These are phyloP conservation scores for Neoarius graeffei DNA, from an alignment of 2,113 vertebrate genomes.

Conservation along the genomic window DNA sequence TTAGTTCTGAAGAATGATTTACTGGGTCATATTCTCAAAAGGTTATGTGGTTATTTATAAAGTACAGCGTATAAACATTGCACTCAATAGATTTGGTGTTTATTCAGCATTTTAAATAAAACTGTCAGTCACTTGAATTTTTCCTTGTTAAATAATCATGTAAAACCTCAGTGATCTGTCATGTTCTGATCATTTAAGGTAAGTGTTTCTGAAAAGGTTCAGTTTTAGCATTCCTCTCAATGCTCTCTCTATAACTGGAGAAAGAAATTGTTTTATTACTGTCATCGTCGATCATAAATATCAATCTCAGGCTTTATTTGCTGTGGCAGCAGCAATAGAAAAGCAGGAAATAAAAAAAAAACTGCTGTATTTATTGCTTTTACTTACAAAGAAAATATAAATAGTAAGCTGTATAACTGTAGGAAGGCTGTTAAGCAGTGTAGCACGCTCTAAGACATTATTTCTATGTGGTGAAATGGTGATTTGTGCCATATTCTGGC, in stretches of 20 bases:
- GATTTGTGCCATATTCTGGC: not conserved
- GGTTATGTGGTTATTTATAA: not conserved
- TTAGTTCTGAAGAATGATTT: not conserved
- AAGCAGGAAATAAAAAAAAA: conserved; percentile 11
- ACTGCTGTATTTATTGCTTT: not conserved
- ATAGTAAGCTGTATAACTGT: not conserved
- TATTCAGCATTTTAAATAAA: not conserved
- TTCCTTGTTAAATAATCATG: not conserved
- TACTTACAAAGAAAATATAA: not conserved
- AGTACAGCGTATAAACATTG: not conserved
- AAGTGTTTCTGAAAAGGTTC: not conserved
- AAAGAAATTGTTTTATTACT: not conserved
- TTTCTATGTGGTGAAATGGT: not conserved
- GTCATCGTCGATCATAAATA: conserved; percentile 1
- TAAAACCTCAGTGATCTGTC: not conserved
- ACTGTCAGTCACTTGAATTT: not conserved
- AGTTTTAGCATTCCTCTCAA: not conserved
- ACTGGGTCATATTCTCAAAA: not conserved
- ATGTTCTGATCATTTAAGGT: not conserved
- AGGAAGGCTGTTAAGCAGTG: not conserved
- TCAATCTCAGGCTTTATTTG: not conserved
- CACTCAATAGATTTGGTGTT: not conserved
- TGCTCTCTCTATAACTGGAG: not conserved
- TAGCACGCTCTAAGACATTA: not conserved
- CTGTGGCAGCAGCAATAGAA: not conserved